These are phyloP conservation scores for Rhabditoides inermis DNA, from an alignment of 2,888 invertebrate species.

Conservation along the genomic window DNA sequence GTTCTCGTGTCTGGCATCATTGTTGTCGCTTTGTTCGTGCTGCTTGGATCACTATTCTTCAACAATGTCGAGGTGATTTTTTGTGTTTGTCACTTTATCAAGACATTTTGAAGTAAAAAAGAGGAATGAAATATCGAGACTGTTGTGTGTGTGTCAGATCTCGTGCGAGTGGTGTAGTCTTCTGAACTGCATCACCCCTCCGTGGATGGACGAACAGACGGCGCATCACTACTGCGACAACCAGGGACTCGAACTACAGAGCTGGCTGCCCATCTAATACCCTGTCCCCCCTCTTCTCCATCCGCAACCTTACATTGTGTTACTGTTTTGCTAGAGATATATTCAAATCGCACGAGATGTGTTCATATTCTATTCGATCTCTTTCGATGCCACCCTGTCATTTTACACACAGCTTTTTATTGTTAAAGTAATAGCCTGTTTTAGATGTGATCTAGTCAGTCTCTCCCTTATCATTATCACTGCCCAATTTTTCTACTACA, in stretches of 20 bases:
- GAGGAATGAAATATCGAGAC: neutral
- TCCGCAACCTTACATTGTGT: no score
- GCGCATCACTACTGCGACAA: slow-evolving; percentile 46
- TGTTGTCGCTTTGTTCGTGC: neutral
- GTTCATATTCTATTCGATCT: no score
- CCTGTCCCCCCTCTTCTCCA: no score
- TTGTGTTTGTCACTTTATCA: neutral
- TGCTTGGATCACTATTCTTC: slow-evolving; percentile 8
- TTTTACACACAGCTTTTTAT: no score
- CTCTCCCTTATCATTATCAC: no score
- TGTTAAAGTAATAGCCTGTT: no score
- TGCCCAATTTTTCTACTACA: no score
- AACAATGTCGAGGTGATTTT: neutral
- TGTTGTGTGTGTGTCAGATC: slow-evolving; percentile 5
- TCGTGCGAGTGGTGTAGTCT: slow-evolving; percentile 18
- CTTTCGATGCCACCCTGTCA: no score
- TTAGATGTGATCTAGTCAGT: no score
- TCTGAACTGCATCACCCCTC: slow-evolving; percentile 24
- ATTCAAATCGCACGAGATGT: no score
- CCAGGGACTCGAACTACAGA: slow-evolving; percentile 41
- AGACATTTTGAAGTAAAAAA: neutral
- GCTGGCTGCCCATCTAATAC: slow-evolving; percentile 46
- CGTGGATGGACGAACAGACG: neutral
- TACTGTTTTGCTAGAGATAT: no score
- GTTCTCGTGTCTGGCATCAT: neutral